Evolutionary conservation across 64 coral and sea anemone species (phyloP).

Genomic region (Pocillopora damicornis): DNA sequence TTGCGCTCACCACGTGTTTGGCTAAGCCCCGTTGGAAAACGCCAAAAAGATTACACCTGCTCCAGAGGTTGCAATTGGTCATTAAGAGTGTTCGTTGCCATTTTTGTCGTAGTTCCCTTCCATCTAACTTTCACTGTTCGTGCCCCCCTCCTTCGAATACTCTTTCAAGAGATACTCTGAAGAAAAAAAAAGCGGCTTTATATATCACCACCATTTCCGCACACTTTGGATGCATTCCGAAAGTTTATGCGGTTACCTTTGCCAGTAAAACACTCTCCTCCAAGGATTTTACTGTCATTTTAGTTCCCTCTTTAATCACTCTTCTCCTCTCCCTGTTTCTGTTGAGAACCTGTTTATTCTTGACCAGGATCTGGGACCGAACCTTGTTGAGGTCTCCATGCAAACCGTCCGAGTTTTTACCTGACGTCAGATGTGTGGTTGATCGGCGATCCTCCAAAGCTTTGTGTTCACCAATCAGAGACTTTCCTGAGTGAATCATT

Average conservation of each 20-base stretch:
- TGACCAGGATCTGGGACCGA: background rate
- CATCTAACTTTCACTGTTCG: no score
- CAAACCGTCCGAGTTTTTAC: background rate
- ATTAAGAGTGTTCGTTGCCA: no score
- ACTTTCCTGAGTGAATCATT: background rate
- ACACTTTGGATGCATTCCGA: background rate
- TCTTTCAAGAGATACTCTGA: no score
- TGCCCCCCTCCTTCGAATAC: no score
- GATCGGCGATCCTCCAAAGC: background rate
- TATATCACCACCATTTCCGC: background rate
- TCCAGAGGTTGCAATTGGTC: no score
- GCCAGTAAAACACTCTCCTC: background rate
- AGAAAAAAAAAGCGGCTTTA: no score
- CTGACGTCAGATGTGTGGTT: background rate
- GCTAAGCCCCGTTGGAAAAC: no score
- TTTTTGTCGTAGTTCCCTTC: no score
- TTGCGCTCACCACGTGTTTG: no score
- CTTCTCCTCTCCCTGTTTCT: conserved; percentile 1
- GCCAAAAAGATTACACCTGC: no score
- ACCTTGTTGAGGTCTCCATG: background rate
- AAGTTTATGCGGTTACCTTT: background rate
- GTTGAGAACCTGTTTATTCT: background rate
- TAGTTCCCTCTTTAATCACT: background rate
- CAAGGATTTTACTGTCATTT: background rate
- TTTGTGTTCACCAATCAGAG: background rate